Conservation (phyloP, 2,113 vertebrate genomes). For the Albula goreensis region DNA sequence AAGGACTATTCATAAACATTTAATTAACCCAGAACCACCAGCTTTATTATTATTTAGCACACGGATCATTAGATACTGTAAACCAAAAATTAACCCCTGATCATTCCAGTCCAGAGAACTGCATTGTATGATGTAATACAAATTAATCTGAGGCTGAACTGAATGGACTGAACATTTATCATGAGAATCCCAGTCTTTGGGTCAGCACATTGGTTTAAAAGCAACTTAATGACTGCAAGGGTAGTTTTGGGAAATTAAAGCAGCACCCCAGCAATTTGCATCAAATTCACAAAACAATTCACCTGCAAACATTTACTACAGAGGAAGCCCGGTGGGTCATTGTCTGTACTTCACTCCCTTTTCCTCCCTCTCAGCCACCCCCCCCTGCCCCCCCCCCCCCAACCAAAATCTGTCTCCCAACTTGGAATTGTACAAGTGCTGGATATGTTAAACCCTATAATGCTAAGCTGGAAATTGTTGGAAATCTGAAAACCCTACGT, state of each 20-base stretch:
- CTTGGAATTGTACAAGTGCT: constrained; percentile 10
- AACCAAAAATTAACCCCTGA: constrained; percentile 68
- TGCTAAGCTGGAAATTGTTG: constrained; percentile 29
- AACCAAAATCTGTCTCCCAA: not conserved
- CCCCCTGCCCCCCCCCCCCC: no score
- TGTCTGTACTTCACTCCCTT: not conserved
- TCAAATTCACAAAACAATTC: constrained; percentile 3
- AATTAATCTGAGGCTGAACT: constrained; percentile 19
- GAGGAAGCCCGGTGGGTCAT: constrained; percentile 16
- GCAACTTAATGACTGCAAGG: not conserved
- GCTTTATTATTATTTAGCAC: constrained; percentile 67
- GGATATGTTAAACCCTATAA: constrained; percentile 27
- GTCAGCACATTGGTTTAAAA: not conserved
- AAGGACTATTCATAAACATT: constrained; percentile 63
- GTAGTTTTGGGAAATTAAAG: not conserved
- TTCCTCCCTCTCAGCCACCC: not conserved
- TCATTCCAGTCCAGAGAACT: constrained; percentile 55
- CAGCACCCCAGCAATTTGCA: not conserved
- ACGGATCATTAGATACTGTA: constrained; percentile 65
- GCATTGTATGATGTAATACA: constrained; percentile 48
- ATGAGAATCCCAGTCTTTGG: not conserved
- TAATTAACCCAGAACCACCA: constrained; percentile 55
- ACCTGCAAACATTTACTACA: constrained; percentile 30
- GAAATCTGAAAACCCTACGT: constrained; percentile 19
- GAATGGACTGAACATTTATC: constrained; percentile 27